phyloP scores from a whole-genome alignment of 2,113 vertebrate species.

The Bufo bufo region DNA sequence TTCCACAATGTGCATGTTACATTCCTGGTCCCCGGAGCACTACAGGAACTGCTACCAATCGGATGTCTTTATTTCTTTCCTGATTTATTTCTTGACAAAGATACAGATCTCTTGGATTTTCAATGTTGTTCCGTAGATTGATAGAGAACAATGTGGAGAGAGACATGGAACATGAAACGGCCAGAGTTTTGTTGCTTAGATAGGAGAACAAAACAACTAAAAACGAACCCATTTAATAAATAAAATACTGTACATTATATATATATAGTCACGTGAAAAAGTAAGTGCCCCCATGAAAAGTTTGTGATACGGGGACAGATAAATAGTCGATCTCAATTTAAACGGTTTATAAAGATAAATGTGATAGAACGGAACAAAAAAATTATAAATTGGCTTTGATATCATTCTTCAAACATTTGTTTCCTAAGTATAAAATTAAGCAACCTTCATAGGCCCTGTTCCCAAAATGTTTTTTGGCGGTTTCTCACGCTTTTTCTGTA shows the following conservation, averaged over 20 bases:
- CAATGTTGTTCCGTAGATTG: conserved; percentile 39
- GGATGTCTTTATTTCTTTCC: conserved; percentile 55
- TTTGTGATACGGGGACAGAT: not conserved
- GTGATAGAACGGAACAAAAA: not conserved
- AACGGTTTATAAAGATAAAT: not conserved
- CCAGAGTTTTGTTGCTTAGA: not conserved
- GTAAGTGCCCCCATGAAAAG: not conserved
- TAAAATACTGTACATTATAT: not conserved
- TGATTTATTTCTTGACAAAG: conserved; percentile 53
- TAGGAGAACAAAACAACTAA: not conserved
- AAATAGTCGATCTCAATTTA: no score
- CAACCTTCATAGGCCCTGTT: no score
- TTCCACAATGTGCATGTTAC: conserved; percentile 34
- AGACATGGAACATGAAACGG: not conserved
- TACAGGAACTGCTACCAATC: conserved; percentile 48
- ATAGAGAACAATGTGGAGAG: conserved; percentile 38
- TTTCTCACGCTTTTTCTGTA: no score
- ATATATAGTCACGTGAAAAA: not conserved
- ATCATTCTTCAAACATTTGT: no score
- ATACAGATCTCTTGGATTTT: conserved; percentile 55
- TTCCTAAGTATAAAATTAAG: no score
- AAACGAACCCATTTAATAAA: not conserved
- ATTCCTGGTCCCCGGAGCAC: conserved; percentile 33
- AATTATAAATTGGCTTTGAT: no score
- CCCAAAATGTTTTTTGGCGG: no score